Conservation (phyloP, 2,888 invertebrate species). For the Xylota sylvarum region DNA sequence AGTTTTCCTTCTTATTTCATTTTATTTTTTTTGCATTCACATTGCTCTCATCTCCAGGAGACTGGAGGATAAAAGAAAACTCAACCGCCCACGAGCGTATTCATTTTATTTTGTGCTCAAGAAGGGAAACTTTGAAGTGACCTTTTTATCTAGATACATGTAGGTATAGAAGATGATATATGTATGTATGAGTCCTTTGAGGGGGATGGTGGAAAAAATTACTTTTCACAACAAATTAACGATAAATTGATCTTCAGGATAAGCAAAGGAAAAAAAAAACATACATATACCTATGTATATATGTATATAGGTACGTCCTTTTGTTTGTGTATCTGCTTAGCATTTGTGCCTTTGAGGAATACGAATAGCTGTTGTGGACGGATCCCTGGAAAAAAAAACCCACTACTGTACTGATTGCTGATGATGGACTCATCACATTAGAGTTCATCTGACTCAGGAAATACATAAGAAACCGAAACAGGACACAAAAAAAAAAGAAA, state of each 20-base stretch:
- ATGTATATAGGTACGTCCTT: no score
- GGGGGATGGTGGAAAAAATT: constrained; percentile 4
- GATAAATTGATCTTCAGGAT: constrained; percentile 43
- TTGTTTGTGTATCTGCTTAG: constrained; percentile 13
- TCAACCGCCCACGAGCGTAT: constrained; percentile 3
- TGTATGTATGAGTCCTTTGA: background rate
- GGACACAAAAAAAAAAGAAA: background rate
- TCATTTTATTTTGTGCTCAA: constrained; percentile 5
- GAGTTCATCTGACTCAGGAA: background rate
- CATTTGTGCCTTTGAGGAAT: constrained; percentile 3
- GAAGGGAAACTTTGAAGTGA: constrained; percentile 15
- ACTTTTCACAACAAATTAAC: constrained; percentile 53
- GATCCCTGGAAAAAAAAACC: background rate
- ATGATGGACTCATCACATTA: constrained; percentile 17
- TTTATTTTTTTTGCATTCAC: background rate
- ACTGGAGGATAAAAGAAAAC: background rate
- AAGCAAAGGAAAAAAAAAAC: background rate
- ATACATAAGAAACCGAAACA: constrained; percentile 12
- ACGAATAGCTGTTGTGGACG: background rate
- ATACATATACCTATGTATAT: no score
- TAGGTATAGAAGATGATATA: background rate
- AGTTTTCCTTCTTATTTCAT: background rate
- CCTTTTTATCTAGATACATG: background rate
- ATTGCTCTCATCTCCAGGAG: background rate
- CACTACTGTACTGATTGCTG: constrained; percentile 12